These are phyloP conservation scores for Neogale vison DNA, from an alignment of 2,113 vertebrate genomes.

Conservation along the genomic window DNA sequence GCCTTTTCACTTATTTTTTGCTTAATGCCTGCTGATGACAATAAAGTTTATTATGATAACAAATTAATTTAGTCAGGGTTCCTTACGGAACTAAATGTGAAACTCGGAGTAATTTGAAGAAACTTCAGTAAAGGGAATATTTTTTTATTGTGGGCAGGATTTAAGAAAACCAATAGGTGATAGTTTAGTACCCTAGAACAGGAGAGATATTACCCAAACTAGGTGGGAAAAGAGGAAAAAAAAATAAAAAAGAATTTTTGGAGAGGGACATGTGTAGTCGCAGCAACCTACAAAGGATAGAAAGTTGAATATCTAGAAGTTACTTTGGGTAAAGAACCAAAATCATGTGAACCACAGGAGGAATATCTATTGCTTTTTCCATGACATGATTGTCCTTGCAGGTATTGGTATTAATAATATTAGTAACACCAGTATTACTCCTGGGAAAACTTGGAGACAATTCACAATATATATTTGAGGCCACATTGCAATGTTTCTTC, in stretches of 20 bases:
- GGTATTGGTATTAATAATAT: background rate
- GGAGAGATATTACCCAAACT: background rate
- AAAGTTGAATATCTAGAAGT: background rate
- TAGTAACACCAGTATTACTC: background rate
- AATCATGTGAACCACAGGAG: background rate
- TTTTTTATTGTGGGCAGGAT: background rate
- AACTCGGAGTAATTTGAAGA: background rate
- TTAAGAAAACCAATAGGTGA: background rate
- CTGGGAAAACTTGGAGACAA: background rate
- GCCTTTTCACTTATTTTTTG: background rate
- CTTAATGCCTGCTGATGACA: background rate
- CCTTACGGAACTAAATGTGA: background rate
- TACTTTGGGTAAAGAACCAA: background rate
- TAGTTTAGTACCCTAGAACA: background rate
- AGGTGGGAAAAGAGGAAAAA: background rate
- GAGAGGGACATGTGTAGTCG: background rate
- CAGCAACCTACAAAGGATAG: background rate
- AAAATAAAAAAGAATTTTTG: background rate
- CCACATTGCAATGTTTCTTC: background rate
- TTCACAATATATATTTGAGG: background rate
- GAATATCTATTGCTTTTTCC: background rate
- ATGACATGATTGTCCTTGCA: background rate
- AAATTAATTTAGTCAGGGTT: background rate
- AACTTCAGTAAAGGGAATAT: background rate
- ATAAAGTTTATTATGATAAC: background rate